A percentile compares a stretch with the other conserved stretches of the same genome.
Evolutionary conservation across 2,797 vertebrate genomes (phyloP).

Genomic region (Kryptopterus vitreolus): DNA sequence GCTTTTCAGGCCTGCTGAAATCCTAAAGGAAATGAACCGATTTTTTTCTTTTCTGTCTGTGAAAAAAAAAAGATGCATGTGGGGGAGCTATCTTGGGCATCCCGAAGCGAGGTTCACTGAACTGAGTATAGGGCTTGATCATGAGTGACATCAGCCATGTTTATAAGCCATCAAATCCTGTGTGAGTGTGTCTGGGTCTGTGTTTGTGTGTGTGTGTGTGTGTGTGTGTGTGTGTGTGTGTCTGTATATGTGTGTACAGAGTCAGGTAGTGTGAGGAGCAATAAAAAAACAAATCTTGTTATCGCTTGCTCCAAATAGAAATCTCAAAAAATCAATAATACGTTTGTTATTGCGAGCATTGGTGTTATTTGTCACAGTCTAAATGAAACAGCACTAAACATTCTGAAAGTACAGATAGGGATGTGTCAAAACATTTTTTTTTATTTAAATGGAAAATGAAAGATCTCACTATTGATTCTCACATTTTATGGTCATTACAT

Average conservation of each 20-base stretch:
- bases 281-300: conserved; percentile 17
- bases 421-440: conserved; percentile 6
- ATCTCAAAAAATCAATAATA: conserved; percentile 17
- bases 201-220: neutral
- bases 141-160: conserved; percentile 29
- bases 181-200: no score
- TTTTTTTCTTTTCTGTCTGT: conserved; percentile 36
- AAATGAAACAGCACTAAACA: conserved; percentile 18
- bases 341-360: neutral
- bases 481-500: conserved; percentile 11
- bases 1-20: conserved; percentile 27
- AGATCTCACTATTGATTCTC: neutral
- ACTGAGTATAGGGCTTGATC: conserved; percentile 18
- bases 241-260: neutral
- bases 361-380: conserved; percentile 23
- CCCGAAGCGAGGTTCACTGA: conserved; percentile 5
- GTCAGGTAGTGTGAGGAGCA: neutral
- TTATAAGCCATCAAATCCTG: conserved; percentile 6
- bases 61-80: conserved; percentile 1
- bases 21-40: conserved; percentile 36
- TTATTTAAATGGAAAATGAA: conserved; percentile 16
- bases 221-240: neutral
- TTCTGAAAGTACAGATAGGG: conserved; percentile 15
- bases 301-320: conserved; percentile 9
- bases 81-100: conserved; percentile 2